Evolutionary conservation across 2,888 invertebrate species (phyloP).

Genomic region (Ecliptopera silaceata): DNA sequence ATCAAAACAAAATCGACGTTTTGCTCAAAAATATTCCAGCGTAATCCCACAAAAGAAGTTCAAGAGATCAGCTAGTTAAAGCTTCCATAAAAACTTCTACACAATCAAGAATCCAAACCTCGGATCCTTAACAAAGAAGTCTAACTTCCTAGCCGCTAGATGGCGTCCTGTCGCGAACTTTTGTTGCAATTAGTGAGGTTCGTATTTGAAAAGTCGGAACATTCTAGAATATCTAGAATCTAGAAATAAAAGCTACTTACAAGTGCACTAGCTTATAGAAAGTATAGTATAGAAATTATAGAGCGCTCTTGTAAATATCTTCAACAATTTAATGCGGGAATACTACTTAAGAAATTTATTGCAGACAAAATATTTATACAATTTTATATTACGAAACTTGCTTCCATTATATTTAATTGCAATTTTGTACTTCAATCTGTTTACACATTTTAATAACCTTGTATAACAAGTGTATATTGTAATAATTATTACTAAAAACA

Average conservation of each 20-base stretch:
- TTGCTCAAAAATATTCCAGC: background rate
- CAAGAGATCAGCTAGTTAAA: constrained; percentile 18
- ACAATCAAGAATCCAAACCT: constrained; percentile 26
- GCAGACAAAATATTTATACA: too few relatives aligned
- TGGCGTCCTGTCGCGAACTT: constrained; percentile 30
- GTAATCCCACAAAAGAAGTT: background rate
- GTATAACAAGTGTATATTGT: background rate
- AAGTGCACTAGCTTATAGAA: too few relatives aligned
- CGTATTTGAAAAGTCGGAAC: constrained; percentile 1
- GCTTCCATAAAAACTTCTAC: constrained; percentile 29
- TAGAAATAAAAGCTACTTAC: background rate
- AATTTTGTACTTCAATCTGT: too few relatives aligned
- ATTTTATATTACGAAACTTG: too few relatives aligned
- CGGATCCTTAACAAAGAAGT: constrained; percentile 26
- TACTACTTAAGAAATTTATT: too few relatives aligned
- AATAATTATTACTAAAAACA: too few relatives aligned
- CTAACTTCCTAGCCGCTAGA: constrained; percentile 31
- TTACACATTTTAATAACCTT: too few relatives aligned
- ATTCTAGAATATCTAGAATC: too few relatives aligned
- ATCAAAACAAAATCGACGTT: background rate
- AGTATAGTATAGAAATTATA: too few relatives aligned
- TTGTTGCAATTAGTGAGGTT: constrained; percentile 19
- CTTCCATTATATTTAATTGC: too few relatives aligned
- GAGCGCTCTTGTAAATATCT: too few relatives aligned
- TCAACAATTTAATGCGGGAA: too few relatives aligned